phyloP scores from a whole-genome alignment of 2,113 vertebrate species.

The Parotia lawesii region DNA sequence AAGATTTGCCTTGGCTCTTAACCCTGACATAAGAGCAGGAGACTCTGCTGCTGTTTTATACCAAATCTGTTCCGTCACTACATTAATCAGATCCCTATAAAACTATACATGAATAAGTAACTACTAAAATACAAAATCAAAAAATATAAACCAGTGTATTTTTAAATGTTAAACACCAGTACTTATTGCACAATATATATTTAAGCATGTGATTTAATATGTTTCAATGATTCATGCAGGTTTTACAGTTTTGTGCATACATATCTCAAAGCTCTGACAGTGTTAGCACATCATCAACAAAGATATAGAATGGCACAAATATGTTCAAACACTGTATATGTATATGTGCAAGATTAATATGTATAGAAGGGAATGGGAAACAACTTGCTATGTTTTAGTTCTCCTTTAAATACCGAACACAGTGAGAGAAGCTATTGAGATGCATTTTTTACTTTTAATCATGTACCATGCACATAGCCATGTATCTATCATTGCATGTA shows the following conservation, averaged over 20 bases:
- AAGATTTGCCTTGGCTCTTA: conserved; percentile 73
- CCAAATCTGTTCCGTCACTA: conserved; percentile 79
- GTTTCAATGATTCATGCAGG: not conserved
- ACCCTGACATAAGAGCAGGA: conserved; percentile 74
- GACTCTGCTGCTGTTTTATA: conserved; percentile 67
- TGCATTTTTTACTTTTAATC: not conserved
- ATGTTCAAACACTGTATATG: not conserved
- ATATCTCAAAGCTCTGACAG: not conserved
- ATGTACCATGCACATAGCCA: not conserved
- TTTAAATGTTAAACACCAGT: not conserved
- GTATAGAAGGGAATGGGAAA: not conserved
- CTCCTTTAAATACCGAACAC: not conserved
- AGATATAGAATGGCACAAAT: not conserved
- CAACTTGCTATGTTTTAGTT: not conserved
- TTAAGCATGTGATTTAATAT: not conserved
- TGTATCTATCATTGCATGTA: not conserved
- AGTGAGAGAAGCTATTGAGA: not conserved
- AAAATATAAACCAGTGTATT: not conserved
- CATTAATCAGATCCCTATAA: conserved; percentile 68
- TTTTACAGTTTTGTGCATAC: not conserved
- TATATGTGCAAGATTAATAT: not conserved
- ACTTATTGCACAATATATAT: not conserved
- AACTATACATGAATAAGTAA: conserved; percentile 50
- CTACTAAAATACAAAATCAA: conserved; percentile 33
- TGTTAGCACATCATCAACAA: not conserved